Conservation (phyloP, 2,797 vertebrate genomes). For the Danio jaintianensis region DNA sequence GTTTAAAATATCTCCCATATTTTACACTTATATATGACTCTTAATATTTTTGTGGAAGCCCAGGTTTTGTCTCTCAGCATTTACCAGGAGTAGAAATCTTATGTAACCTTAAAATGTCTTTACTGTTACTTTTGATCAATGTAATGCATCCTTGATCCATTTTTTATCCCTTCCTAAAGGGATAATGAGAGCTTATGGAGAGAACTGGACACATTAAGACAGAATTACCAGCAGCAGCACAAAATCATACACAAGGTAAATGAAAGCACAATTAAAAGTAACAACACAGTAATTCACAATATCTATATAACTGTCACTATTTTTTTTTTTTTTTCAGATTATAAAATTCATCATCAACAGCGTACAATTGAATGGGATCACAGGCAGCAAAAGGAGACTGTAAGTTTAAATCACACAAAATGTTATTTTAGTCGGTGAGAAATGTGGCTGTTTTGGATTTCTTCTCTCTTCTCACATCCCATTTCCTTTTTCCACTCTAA, state of each 20-base stretch:
- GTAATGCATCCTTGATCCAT: neutral
- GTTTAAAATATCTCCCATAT: neutral
- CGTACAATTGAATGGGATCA: conserved; percentile 54
- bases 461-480: neutral
- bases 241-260: conserved; percentile 61
- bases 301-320: neutral
- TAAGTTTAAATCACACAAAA: neutral
- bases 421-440: neutral
- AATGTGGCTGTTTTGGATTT: neutral
- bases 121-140: neutral
- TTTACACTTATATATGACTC: neutral
- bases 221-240: conserved; percentile 60
- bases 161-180: conserved; percentile 22
- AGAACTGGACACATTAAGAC: conserved; percentile 55
- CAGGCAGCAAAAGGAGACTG: conserved; percentile 61
- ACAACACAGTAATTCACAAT: no score
- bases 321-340: conserved; percentile 50
- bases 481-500: conserved; percentile 13
- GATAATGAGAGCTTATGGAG: conserved; percentile 61
- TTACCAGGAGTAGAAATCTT: neutral
- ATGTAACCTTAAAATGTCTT: neutral
- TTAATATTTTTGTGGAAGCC: neutral
- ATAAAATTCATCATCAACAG: conserved; percentile 61
- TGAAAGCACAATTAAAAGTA: neutral
- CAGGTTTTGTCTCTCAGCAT: neutral